Percentiles rank a stretch among this genome's conserved stretches.
These are phyloP conservation scores for Microctonus aethiopoides DNA, from an alignment of 2,888 invertebrate genomes.

Conservation along the genomic window DNA sequence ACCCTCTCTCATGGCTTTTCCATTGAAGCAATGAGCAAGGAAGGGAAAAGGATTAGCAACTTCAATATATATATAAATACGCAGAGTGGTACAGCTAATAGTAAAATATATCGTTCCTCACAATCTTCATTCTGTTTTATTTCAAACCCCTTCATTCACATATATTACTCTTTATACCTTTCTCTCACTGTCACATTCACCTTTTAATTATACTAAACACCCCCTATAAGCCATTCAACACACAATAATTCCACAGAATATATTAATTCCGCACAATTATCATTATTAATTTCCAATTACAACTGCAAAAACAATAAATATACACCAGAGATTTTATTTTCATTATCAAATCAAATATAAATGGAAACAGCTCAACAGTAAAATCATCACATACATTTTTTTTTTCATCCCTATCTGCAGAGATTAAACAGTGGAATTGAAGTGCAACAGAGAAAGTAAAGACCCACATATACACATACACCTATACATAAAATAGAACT, in stretches of 20 bases:
- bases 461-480: neutral
- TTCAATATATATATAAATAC: conserved; percentile 26
- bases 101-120: neutral
- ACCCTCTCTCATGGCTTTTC: conserved; percentile 26
- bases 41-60: conserved; percentile 37
- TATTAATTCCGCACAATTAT: too few relatives aligned
- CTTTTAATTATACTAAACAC: too few relatives aligned
- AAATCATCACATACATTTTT: neutral
- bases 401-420: neutral
- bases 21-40: neutral
- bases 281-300: too few relatives aligned
- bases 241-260: too few relatives aligned
- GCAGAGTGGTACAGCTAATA: conserved; percentile 28
- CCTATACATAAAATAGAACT: conserved; percentile 8
- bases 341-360: too few relatives aligned
- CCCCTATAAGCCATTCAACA: too few relatives aligned
- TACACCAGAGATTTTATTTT: too few relatives aligned
- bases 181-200: too few relatives aligned
- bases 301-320: too few relatives aligned
- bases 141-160: too few relatives aligned
- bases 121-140: neutral
- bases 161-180: too few relatives aligned
- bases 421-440: neutral
- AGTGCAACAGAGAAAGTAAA: conserved; percentile 12
- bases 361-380: neutral